Evolutionary conservation across 2,113 vertebrate species (phyloP), one percentile per base, ranked within the genome.

Genomic region (Toxotes jaculatrix): DNA sequence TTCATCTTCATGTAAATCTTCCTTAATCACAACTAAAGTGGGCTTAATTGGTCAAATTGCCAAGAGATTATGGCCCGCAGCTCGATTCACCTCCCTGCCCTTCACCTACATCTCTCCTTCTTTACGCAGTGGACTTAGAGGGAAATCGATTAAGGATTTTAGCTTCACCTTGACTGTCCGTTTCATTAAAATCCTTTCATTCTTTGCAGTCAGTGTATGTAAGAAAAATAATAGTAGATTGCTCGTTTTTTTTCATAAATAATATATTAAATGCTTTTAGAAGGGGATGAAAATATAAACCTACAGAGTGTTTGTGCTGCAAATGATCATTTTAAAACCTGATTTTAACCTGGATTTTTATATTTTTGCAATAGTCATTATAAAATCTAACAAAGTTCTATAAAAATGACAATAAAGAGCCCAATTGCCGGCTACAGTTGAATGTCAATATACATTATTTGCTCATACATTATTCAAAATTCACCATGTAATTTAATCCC

Each of bases 91-190:
- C 53, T 32, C 16, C 19, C 7, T 55, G 63, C 43, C 61, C 61
- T 67, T 73, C 43, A 70, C 45, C 40, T 36, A 27, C 34, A 31
- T 49, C 23, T 77, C 51, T 72, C 23, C 40, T 64, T 67, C 65
- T 79, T 78, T 36, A 64, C 59, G 19, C 62, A 74, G 4, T 36
- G 14, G 40, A 49, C n/a, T 55, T 34, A 45, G 14, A 53, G 36
- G 32, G 10, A 61, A 70, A 76, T 77, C 43, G 0, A 82, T 88
- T 55, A 60, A 67, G 45, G 60, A 88, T 74, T 55, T 69, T 61
- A 74, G 67, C 51, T 43, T 57, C 38, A 64, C 57, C 45, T 51
- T 31, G 9, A 47, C 38, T 47, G 27, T 6, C 19, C 32, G 19
- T 23, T 40, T 70, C 6, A 27, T 13, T 66, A 3, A 55, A 74